Base-by-base conservation (phyloP, 2,888 invertebrate species). In the Lydus trimaculatus region DNA sequence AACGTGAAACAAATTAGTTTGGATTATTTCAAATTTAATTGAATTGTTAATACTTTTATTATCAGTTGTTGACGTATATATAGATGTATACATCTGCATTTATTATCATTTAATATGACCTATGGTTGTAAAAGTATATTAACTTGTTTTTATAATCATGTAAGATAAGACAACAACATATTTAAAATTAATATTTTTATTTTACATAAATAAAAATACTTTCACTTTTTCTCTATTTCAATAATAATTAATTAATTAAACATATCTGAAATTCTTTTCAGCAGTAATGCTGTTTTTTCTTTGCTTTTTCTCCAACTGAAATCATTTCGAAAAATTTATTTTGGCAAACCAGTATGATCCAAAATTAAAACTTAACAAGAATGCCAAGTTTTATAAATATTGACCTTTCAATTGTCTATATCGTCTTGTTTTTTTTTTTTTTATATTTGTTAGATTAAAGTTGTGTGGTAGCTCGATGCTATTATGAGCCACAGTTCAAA, bases 371-470 rank as follows among this genome's bases (percentile, higher is more conserved):
- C 11, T 52, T 20, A 23, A 23, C 23, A 52, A 52, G 48, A 20
- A 52, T 52, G 48, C 48, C 48, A 52, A 52, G 23, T 23, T 52
- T 52, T 52, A 52, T 52, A 52, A 52, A 52, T 52, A 52, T 13
- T 52, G 23, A 52, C 48, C 48, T 23, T 20, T 52, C 11, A 11
- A 52, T 52, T 17, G 17, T 43, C n/a, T n/a, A n/a, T n/a, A 11
- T 5, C 13, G n/a, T 39, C 15, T 13, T 4, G 4, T 39, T 13
- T 39, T 15, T n/a, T 39, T 13, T 39, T 39, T n/a, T 1, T 39
- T 13, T 39, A 5, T 8, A 5, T 39, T 15, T n/a, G 39, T 39
- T n/a, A 5, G 15, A n/a, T 39, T 39, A 3, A 33, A 33, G 2
- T n/a, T n/a, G n/a, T 28, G 4, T 4, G 28, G 28, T 28, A 28